Percentiles rank a stretch among this genome's conserved stretches.
Evolutionary conservation across 1,140 invertebrate species (phyloP).

Genomic region (Pogonomyrmex californicus): DNA sequence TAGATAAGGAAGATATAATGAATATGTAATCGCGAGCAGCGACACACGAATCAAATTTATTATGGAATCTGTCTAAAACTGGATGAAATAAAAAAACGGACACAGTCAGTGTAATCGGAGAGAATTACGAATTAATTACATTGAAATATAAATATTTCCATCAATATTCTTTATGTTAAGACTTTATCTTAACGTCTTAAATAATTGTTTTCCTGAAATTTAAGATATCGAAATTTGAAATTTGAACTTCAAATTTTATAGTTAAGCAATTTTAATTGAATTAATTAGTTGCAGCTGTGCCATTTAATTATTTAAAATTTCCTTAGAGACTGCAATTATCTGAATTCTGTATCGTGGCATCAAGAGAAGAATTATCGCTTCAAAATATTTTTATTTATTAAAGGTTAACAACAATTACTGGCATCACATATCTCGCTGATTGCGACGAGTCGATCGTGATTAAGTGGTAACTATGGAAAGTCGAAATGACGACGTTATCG

Average conservation of each 20-base stretch:
- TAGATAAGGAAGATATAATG: not conserved
- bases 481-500: conserved; percentile 65
- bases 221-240: not conserved
- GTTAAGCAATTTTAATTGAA: not conserved
- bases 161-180: not conserved
- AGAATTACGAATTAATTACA: not conserved
- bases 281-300: not conserved
- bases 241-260: not conserved
- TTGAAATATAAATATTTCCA: not conserved
- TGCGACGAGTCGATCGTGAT: conserved; percentile 61
- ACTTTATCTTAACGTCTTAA: not conserved
- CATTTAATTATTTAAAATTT: conserved; percentile 15
- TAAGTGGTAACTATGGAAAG: conserved; percentile 71
- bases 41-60: not conserved
- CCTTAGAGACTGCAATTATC: not conserved
- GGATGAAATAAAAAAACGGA: not conserved
- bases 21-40: not conserved
- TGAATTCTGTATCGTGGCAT: not conserved
- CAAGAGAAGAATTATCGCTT: not conserved
- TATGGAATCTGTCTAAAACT: not conserved
- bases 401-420: conserved; percentile 28
- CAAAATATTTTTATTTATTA: conserved; percentile 6
- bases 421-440: not conserved
- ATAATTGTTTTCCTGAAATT: not conserved
- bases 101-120: not conserved